phyloP scores from a whole-genome alignment of 2,113 vertebrate genomes.

The Mormyrus iriodes region DNA sequence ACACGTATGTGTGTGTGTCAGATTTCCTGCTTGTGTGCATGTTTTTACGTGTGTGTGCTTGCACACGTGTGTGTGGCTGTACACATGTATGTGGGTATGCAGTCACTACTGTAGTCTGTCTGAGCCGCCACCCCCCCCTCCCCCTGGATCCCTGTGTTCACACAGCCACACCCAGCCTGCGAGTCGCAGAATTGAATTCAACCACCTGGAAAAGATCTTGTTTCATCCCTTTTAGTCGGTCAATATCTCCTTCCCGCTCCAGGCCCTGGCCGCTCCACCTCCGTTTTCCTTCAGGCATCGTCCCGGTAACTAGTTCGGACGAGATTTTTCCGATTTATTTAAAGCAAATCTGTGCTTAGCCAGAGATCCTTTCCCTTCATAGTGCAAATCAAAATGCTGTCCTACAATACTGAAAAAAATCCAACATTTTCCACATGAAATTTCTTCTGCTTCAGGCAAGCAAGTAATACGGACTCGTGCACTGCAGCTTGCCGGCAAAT shows the following conservation, averaged over 20 bases:
- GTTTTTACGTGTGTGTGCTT: neutral
- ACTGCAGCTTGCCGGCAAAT: neutral
- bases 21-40: too few species aligned
- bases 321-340: neutral
- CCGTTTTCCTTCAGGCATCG: neutral
- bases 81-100: neutral
- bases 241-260: conserved; percentile 60
- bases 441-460: neutral
- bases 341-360: neutral
- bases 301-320: neutral
- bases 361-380: neutral
- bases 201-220: conserved; percentile 43
- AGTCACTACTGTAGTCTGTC: neutral
- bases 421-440: neutral
- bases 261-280: neutral
- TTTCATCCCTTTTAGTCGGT: conserved; percentile 42
- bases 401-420: neutral
- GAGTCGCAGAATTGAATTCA: neutral
- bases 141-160: neutral
- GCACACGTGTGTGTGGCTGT: neutral
- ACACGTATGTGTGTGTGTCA: neutral
- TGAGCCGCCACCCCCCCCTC: neutral
- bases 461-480: neutral
- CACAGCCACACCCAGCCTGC: neutral
- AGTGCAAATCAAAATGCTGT: neutral